These are phyloP conservation scores for Hylyphantes graminicola DNA, from an alignment of 1,140 invertebrate genomes.

Conservation along the genomic window DNA sequence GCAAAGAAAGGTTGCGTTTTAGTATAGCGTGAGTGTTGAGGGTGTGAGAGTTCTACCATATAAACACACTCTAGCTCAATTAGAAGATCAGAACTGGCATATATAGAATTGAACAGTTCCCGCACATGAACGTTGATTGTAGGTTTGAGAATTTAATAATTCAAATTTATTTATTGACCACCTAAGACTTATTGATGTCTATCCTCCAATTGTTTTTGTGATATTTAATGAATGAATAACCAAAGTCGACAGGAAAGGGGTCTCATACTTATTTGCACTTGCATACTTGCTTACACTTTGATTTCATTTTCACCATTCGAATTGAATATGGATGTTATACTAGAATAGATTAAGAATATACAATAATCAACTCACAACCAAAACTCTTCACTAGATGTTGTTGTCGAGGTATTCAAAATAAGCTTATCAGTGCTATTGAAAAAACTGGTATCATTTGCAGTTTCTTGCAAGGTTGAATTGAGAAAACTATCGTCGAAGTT, in stretches of 20 bases:
- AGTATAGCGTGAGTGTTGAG: too few relatives aligned
- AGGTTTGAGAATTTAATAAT: too few relatives aligned
- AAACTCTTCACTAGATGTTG: conserved; percentile 61
- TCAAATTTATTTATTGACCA: too few relatives aligned
- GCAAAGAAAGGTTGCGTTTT: too few relatives aligned
- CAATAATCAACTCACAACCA: conserved; percentile 56
- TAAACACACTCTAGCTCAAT: too few relatives aligned
- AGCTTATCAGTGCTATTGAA: neutral
- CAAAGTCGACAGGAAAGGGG: neutral
- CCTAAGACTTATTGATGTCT: neutral
- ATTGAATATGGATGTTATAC: neutral
- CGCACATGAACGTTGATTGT: too few relatives aligned
- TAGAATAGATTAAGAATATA: neutral
- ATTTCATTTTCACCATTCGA: neutral
- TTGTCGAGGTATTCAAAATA: conserved; percentile 13
- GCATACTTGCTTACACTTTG: neutral
- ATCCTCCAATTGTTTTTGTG: neutral
- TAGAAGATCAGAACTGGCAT: too few relatives aligned
- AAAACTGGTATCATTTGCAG: neutral
- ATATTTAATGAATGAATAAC: neutral
- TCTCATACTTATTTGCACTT: neutral
- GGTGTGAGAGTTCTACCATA: too few relatives aligned
- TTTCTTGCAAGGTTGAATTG: neutral
- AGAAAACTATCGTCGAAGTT: too few relatives aligned
- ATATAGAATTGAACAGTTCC: too few relatives aligned